phyloP scores from a whole-genome alignment of 2,888 invertebrate genomes.

The Brenthis daphne region DNA sequence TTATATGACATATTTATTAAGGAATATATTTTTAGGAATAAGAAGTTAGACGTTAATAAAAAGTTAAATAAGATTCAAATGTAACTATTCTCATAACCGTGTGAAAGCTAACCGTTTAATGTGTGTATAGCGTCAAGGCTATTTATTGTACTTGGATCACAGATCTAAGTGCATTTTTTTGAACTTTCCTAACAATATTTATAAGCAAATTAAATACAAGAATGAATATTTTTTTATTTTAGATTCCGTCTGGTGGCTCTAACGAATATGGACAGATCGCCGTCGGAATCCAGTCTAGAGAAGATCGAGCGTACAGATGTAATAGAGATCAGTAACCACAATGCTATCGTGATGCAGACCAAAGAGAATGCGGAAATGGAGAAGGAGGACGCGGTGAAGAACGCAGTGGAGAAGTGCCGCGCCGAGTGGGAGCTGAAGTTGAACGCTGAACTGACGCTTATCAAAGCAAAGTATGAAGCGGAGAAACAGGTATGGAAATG shows the following conservation, averaged over 20 bases:
- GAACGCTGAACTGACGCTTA: slow-evolving; percentile 52
- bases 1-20: neutral
- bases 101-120: too few relatives aligned
- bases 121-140: too few relatives aligned
- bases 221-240: neutral
- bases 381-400: slow-evolving; percentile 78
- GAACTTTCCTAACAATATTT: too few relatives aligned
- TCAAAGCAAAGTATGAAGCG: slow-evolving; percentile 74
- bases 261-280: slow-evolving; percentile 88
- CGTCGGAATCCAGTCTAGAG: slow-evolving; percentile 90
- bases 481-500: slow-evolving; percentile 75
- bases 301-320: slow-evolving; percentile 87
- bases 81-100: too few relatives aligned
- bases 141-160: too few relatives aligned
- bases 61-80: too few relatives aligned
- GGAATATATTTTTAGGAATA: too few relatives aligned
- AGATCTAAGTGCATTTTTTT: too few relatives aligned
- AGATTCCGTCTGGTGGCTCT: slow-evolving; percentile 89
- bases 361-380: slow-evolving; percentile 85
- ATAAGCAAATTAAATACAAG: neutral
- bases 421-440: slow-evolving; percentile 82
- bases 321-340: slow-evolving; percentile 84
- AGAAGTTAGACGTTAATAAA: too few relatives aligned
- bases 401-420: slow-evolving; percentile 80
- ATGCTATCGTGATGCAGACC: slow-evolving; percentile 85